phyloP scores from a whole-genome alignment of 2,797 vertebrate species.

The Adelosebastes latens region DNA sequence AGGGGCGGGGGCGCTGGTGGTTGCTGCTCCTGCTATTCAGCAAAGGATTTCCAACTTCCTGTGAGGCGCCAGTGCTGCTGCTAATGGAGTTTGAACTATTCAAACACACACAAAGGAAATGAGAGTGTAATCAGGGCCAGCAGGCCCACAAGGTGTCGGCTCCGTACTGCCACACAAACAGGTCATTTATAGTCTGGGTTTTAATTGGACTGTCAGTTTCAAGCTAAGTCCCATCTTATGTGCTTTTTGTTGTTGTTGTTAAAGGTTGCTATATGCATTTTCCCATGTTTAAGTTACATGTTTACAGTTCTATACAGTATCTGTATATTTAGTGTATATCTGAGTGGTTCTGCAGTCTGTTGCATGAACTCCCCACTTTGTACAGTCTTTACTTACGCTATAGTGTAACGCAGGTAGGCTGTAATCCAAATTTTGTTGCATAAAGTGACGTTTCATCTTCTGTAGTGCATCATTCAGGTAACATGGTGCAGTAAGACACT shows the following conservation, averaged over 20 bases:
- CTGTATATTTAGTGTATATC: not conserved
- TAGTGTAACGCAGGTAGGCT: not conserved
- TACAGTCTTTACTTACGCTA: not conserved
- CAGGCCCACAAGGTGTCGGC: constrained; percentile 37
- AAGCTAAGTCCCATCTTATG: not conserved
- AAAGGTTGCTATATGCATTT: not conserved
- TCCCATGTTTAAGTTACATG: not conserved
- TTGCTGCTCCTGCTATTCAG: constrained; percentile 40
- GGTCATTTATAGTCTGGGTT: not conserved
- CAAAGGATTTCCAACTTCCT: constrained; percentile 60
- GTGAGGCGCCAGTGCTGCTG: constrained; percentile 41
- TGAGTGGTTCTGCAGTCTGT: not conserved
- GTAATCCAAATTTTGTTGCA: not conserved
- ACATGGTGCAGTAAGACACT: not conserved
- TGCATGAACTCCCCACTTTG: not conserved
- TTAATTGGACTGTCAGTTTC: constrained; percentile 23
- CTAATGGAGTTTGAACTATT: constrained; percentile 64
- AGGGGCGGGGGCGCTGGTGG: constrained; percentile 47
- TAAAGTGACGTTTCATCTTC: not conserved
- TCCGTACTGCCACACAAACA: not conserved
- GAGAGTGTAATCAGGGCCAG: constrained; percentile 45
- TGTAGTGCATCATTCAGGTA: not conserved
- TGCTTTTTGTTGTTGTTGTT: not conserved
- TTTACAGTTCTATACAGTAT: not conserved
- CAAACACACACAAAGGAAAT: constrained; percentile 57